These are phyloP conservation scores for Ptychochromis oligacanthus DNA, from an alignment of 2,113 vertebrate species.

Conservation along the genomic window DNA sequence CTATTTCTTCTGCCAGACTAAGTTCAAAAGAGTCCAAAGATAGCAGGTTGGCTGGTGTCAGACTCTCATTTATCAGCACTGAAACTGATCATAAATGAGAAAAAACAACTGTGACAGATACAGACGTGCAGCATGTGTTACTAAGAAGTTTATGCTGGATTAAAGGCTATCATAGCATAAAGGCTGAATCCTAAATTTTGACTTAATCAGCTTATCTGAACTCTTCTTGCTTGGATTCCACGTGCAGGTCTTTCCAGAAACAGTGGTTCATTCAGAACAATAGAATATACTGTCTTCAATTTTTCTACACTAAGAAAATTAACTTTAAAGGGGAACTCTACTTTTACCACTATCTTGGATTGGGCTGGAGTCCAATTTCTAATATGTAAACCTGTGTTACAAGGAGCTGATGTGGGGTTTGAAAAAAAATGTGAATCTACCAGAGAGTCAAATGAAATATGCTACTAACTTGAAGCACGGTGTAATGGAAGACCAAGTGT, in stretches of 20 bases:
- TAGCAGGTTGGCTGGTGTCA: conserved; percentile 23
- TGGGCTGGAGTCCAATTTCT: background rate
- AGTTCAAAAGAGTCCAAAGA: conserved; percentile 11
- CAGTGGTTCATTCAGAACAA: background rate
- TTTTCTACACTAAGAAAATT: background rate
- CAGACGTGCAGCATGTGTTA: background rate
- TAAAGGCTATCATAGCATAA: conserved; percentile 41
- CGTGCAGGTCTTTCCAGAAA: conserved; percentile 8
- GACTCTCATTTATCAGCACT: background rate
- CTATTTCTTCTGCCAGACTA: conserved; percentile 20
- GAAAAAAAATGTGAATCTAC: background rate
- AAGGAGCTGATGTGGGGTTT: background rate
- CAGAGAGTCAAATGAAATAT: background rate
- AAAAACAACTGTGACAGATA: conserved; percentile 3
- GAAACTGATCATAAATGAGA: conserved; percentile 18
- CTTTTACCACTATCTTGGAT: background rate
- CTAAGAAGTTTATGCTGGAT: conserved; percentile 41
- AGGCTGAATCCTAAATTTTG: conserved; percentile 25
- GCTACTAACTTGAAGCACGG: background rate
- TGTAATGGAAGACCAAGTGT: too few species aligned
- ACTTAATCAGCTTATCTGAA: conserved; percentile 47
- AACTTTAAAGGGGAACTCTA: background rate
- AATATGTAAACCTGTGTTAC: background rate
- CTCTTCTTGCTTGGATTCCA: conserved; percentile 19
- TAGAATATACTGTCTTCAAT: background rate